Evolutionary conservation across 2,888 invertebrate species (phyloP).

Genomic region (Habroteleia sp.): DNA sequence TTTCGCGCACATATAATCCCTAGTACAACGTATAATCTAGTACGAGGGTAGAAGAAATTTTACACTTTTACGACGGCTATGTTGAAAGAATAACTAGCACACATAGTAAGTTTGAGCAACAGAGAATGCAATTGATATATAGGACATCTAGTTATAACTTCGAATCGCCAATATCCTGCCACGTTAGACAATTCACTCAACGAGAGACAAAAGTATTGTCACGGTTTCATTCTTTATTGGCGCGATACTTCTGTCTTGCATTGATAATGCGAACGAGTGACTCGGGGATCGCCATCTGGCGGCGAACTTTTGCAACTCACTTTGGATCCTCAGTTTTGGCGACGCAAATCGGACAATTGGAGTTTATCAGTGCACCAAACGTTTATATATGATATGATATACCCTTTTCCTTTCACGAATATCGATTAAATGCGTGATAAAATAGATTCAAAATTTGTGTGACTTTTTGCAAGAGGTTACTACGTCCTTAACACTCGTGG

Average conservation of each 20-base stretch:
- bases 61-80: neutral
- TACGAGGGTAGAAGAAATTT: neutral
- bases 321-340: conserved; percentile 34
- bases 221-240: too few species aligned
- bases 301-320: conserved; percentile 17
- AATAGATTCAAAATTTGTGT: conserved; percentile 64
- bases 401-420: conserved; percentile 56
- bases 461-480: conserved; percentile 57
- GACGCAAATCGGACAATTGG: conserved; percentile 46
- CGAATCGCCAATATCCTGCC: neutral
- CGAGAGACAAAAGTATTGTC: neutral
- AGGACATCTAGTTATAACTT: neutral
- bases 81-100: neutral
- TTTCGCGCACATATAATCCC: neutral
- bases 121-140: neutral
- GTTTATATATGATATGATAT: conserved; percentile 59
- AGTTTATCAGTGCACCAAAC: conserved; percentile 42
- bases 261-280: conserved; percentile 1
- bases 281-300: conserved; percentile 5
- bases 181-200: neutral
- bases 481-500: conserved; percentile 62
- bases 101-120: neutral
- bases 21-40: neutral
- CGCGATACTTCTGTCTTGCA: neutral
- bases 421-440: conserved; percentile 66